Evolutionary conservation across 2,797 vertebrate species (phyloP), one percentile per base, ranked within the genome.

Genomic region (Eulemur albifrons): DNA sequence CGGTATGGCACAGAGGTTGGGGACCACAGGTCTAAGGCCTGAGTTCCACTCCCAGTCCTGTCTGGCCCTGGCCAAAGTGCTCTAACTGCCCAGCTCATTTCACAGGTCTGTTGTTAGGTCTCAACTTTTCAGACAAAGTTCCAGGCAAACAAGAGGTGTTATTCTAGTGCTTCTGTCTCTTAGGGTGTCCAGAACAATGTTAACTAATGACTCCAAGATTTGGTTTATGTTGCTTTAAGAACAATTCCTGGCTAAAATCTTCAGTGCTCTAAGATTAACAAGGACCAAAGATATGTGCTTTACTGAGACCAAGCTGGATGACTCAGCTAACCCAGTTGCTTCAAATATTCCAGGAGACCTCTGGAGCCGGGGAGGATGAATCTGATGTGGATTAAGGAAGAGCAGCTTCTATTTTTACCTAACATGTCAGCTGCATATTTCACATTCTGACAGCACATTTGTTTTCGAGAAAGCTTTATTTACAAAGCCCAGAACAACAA

Each of bases 371-470:
- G n/a, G 35, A 73, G 67, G 76, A 38, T 32, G 79, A 50, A 50
- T 72, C 32, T 73, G 77, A 48, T 54, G 52, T 69, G 35, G n/a
- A 92, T 67, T 70, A 65, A 82, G 88, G 50, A 94, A 88, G 21
- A 61, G 12, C 21, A 45, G 50, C 59, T 89, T 84, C 94, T 95
- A 35, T 85, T 96, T 97, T 96, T 82, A 92, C 65, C 75, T 63
- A 45, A 61, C 54, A 54, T 77, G 82, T 57, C 72, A 88, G 63
- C 43, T 81, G 50, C 23, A 30, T 50, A 67, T 89, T 69, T 82
- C 75, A 57, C 72, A 83, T 77, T 69, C 79, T 86, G 75, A 93
- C 30, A 67, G 70, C 83, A 75, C 67, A 81, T 48, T 63, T 86
- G 69, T 59, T 89, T 92, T 54, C 63, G n/a, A 65, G 61, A 77